Evolutionary conservation across 2,797 vertebrate species (phyloP), one percentile per base, ranked within the genome.

Genomic region (Choloepus didactylus): DNA sequence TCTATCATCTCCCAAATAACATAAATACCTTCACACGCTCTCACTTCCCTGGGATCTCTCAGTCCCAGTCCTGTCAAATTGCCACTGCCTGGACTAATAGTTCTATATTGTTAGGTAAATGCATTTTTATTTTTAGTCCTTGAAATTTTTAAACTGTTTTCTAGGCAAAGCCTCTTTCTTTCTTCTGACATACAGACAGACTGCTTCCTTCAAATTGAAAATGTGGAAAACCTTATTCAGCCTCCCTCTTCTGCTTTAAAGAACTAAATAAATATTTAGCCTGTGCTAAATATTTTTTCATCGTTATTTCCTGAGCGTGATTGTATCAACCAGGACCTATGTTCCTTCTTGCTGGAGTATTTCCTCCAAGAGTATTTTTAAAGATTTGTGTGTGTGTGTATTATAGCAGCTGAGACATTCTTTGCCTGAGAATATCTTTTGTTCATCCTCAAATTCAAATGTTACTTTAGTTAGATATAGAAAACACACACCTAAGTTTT

Each of bases 81-180:
- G 5, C 4, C 16, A 21, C 54, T 21, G 54, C 5, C 54, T 56
- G 54, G 54, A 56, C 18, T 56, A 56, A 56, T 56, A 56, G 18
- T 56, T 56, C 16, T 19, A 56, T 56, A 56, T 56, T 56, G 54
- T 19, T 56, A 56, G 16, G 54, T 21, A 56, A 18, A 56, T 56
- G 19, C 18, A 56, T 56, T 56, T 56, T 56, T 56, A 56, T 21
- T 56, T 56, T 56, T 56, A 18, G 18, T 19, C 54, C 18, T 56
- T 56, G 54, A 56, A 18, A 56, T 56, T 56, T 56, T 56, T 35
- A 89, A 60, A 27, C 56, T 59, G 56, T 89, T 95, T 89, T 92
- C 75, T 83, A 82, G 75, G 81, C 85, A 89, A 93, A 91, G 19
- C 15, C 35, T 35, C 35, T 35, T 35, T 87, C 54, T 88, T 91